A percentile compares a stretch with the other conserved stretches of the same genome.
Evolutionary conservation across 2,797 vertebrate species (phyloP).

Genomic region (Eutrigla gurnardus): DNA sequence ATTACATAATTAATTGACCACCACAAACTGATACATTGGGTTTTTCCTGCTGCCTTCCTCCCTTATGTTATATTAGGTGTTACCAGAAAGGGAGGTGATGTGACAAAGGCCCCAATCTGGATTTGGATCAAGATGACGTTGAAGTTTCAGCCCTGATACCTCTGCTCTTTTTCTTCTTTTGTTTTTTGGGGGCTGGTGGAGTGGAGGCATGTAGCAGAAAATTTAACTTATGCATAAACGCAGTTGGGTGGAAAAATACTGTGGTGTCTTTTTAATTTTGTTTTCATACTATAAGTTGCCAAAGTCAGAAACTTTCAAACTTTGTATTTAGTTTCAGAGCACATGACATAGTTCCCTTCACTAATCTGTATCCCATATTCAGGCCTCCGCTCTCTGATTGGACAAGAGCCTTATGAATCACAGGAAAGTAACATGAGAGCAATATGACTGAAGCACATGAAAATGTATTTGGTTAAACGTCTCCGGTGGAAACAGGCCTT

Average conservation of each 20-base stretch:
- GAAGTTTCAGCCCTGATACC: too few relatives aligned
- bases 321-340: not conserved
- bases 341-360: not conserved
- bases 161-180: too few relatives aligned
- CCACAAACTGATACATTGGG: not conserved
- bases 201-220: too few relatives aligned
- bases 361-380: not conserved
- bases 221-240: too few relatives aligned
- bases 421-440: not conserved
- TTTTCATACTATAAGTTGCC: not conserved
- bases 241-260: not conserved
- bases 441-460: not conserved
- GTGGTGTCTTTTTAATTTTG: not conserved
- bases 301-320: not conserved
- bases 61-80: too few relatives aligned
- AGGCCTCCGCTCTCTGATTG: not conserved
- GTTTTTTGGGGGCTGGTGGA: too few relatives aligned
- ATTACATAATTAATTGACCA: not conserved
- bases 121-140: not conserved
- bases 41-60: too few relatives aligned
- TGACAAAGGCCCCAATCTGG: too few relatives aligned
- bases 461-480: not conserved
- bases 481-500: not conserved
- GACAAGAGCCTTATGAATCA: not conserved
- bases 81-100: not conserved